These are phyloP conservation scores for Tragelaphus buxtoni DNA, from an alignment of 2,113 vertebrate species.

Conservation along the genomic window DNA sequence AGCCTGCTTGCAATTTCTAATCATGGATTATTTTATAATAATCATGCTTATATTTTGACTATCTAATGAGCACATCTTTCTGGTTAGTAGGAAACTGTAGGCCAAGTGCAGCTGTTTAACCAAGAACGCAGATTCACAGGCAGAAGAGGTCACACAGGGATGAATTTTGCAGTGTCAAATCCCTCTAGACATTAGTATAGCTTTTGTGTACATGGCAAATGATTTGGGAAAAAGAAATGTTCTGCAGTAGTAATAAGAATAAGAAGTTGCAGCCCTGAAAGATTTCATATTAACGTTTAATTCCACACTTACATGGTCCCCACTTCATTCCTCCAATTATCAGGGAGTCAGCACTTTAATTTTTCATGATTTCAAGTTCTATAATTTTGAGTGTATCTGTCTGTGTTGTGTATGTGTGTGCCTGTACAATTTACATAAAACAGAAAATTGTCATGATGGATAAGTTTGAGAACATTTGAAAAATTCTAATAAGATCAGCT, in stretches of 20 bases:
- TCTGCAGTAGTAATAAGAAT: neutral
- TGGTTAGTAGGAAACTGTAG: neutral
- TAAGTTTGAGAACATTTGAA: neutral
- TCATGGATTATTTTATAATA: neutral
- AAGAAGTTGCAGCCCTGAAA: neutral
- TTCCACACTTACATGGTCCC: neutral
- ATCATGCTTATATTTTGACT: neutral
- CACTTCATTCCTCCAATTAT: neutral
- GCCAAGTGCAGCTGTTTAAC: neutral
- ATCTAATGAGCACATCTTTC: neutral
- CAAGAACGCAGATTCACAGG: neutral
- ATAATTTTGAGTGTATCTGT: neutral
- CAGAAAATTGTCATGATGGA: neutral
- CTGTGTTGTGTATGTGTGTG: neutral
- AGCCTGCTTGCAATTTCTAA: neutral
- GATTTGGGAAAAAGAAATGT: neutral
- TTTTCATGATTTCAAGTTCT: neutral
- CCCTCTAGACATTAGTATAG: neutral
- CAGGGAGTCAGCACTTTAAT: neutral
- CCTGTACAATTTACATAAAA: neutral
- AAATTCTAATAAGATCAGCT: neutral
- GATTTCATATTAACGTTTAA: neutral
- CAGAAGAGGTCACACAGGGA: neutral
- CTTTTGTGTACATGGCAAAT: neutral
- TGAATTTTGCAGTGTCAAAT: neutral